Conservation (phyloP, 2,888 invertebrate species). For the Silvanus unidentatus region DNA sequence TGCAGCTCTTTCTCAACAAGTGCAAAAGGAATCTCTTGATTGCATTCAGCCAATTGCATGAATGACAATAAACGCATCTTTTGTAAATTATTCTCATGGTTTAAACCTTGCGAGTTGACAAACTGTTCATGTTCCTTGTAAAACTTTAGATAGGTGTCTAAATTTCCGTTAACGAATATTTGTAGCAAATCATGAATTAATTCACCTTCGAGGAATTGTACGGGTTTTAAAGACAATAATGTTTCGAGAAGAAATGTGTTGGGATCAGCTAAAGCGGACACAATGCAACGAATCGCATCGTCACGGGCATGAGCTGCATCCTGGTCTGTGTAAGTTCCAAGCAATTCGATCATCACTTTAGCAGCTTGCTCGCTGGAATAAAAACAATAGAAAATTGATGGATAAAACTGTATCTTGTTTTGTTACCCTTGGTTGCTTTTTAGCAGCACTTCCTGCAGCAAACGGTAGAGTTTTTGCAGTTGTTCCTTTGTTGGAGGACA, state of each 20-base stretch:
- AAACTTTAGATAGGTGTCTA: slow-evolving; percentile 87
- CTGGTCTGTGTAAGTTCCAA: slow-evolving; percentile 94
- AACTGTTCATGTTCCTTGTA: slow-evolving; percentile 90
- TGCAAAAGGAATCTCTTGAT: slow-evolving; percentile 88
- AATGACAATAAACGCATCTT: slow-evolving; percentile 96
- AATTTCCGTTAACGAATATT: slow-evolving; percentile 91
- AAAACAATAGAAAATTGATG: slow-evolving; percentile 5
- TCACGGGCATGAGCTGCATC: slow-evolving; percentile 95
- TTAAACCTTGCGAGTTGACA: slow-evolving; percentile 74
- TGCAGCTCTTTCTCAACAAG: slow-evolving; percentile 83
- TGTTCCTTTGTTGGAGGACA: slow-evolving; percentile 82
- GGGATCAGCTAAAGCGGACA: slow-evolving; percentile 91
- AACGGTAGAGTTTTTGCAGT: slow-evolving; percentile 83
- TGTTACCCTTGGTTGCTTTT: slow-evolving; percentile 79
- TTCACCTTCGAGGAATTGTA: slow-evolving; percentile 90
- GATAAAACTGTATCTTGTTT: too few relatives aligned
- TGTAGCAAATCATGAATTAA: slow-evolving; percentile 89
- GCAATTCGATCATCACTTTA: slow-evolving; percentile 93
- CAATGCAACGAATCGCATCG: slow-evolving; percentile 94
- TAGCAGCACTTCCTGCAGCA: slow-evolving; percentile 82
- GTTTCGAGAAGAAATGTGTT: slow-evolving; percentile 94
- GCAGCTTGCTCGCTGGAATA: slow-evolving; percentile 77
- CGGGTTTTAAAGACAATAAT: slow-evolving; percentile 86
- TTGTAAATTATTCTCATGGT: slow-evolving; percentile 90
- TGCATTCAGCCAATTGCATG: slow-evolving; percentile 94